Conservation (phyloP, 2,888 invertebrate genomes). For the Hermaeophaga mercurialis region DNA sequence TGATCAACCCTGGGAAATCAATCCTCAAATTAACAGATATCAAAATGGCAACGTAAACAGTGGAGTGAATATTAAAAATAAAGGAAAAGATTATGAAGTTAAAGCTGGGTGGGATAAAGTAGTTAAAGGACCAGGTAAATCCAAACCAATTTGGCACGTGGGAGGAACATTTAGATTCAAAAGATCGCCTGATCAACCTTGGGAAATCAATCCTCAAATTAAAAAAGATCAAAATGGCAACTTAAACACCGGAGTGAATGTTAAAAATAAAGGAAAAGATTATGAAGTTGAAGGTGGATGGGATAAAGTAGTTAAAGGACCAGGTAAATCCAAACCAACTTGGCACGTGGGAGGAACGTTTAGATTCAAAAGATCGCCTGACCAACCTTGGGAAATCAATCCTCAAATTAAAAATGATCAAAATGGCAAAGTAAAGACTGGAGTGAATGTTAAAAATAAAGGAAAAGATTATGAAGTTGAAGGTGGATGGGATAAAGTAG, state of each 20-base stretch:
- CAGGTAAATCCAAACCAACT: conserved; percentile 30
- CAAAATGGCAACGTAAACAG: conserved; percentile 32
- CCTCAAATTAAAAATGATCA: conserved; percentile 26
- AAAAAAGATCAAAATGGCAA: conserved; percentile 32
- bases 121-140: conserved; percentile 30
- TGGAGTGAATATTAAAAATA: conserved; percentile 26
- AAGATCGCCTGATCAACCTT: conserved; percentile 10
- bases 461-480: conserved; percentile 33
- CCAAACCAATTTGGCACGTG: conserved; percentile 34
- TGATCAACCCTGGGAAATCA: conserved; percentile 26
- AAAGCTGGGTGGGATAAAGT: conserved; percentile 34
- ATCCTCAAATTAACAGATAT: conserved; percentile 23
- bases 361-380: conserved; percentile 18
- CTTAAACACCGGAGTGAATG: conserved; percentile 26
- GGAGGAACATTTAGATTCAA: conserved; percentile 23
- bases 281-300: conserved; percentile 34
- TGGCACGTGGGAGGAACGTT: conserved; percentile 35
- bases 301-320: conserved; percentile 33
- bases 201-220: conserved; percentile 30
- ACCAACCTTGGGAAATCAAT: conserved; percentile 28
- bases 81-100: conserved; percentile 31
- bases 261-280: conserved; percentile 28
- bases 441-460: conserved; percentile 28
- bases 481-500: conserved; percentile 23
- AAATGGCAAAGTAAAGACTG: conserved; percentile 29